Conservation (phyloP, 2,113 vertebrate genomes). For the Xenopus laevis region DNA sequence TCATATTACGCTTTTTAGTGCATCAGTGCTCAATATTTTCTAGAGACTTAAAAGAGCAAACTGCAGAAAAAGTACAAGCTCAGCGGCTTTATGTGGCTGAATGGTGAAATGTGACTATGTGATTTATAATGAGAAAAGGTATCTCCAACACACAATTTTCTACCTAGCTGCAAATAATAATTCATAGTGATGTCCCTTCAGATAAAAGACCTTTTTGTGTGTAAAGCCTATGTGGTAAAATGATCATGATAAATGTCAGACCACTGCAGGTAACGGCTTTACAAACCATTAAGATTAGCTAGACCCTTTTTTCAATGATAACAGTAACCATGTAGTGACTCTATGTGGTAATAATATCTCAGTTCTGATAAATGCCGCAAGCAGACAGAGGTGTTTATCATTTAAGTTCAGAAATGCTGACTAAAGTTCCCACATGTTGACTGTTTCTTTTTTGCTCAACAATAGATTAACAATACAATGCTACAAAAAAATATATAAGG, state of each 20-base stretch:
- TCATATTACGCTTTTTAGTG: slow-evolving; percentile 63
- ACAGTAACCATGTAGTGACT: slow-evolving; percentile 75
- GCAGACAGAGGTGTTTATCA: slow-evolving; percentile 76
- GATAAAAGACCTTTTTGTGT: slow-evolving; percentile 90
- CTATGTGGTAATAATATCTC: slow-evolving; percentile 83
- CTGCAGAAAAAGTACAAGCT: slow-evolving; percentile 72
- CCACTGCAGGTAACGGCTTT: slow-evolving; percentile 96
- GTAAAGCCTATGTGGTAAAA: slow-evolving; percentile 81
- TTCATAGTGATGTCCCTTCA: slow-evolving; percentile 95
- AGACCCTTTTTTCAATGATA: slow-evolving; percentile 72
- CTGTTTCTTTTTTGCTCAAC: slow-evolving; percentile 62
- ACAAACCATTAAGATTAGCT: slow-evolving; percentile 94
- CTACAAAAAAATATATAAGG: background rate
- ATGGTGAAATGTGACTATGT: slow-evolving; percentile 87
- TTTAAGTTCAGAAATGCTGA: slow-evolving; percentile 76
- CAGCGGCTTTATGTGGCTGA: slow-evolving; percentile 88
- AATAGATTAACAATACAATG: slow-evolving; percentile 55
- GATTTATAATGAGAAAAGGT: slow-evolving; percentile 95
- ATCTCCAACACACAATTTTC: slow-evolving; percentile 99
- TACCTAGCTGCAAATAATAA: slow-evolving; percentile 98
- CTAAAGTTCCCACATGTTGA: slow-evolving; percentile 83
- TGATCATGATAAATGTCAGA: slow-evolving; percentile 95
- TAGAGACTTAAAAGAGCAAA: slow-evolving; percentile 60
- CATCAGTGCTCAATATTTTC: slow-evolving; percentile 65
- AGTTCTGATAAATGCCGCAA: slow-evolving; percentile 77